A percentile compares a stretch with the other conserved stretches of the same genome.
phyloP scores from a whole-genome alignment of 2,113 vertebrate species.

The Oncorhynchus clarkii region DNA sequence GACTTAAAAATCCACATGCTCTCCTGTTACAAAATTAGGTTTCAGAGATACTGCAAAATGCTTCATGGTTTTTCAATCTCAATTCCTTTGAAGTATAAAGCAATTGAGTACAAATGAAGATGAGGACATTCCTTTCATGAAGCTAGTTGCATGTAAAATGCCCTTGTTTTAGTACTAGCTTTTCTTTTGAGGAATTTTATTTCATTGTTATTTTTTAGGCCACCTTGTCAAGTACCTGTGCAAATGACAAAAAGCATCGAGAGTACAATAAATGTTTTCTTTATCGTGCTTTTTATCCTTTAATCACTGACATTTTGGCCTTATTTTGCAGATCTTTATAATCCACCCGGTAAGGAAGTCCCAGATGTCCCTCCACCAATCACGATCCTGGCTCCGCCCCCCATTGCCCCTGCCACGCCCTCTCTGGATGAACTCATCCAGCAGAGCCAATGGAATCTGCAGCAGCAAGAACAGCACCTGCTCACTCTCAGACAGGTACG shows the following conservation, averaged over 20 bases:
- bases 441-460: slow-evolving; percentile 96
- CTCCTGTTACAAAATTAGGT: background rate
- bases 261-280: background rate
- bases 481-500: slow-evolving; percentile 89
- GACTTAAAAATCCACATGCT: background rate
- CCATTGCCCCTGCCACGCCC: slow-evolving; percentile 65
- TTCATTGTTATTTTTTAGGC: background rate
- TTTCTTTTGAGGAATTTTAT: background rate
- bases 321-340: slow-evolving; percentile 80
- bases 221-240: background rate
- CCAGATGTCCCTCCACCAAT: slow-evolving; percentile 74
- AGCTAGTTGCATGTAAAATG: slow-evolving; percentile 10
- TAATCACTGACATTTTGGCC: background rate
- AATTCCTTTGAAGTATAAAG: background rate
- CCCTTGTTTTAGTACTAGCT: background rate
- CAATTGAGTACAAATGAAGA: background rate
- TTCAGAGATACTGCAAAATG: background rate
- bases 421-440: slow-evolving; percentile 91
- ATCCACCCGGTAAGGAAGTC: slow-evolving; percentile 82
- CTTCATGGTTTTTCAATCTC: background rate
- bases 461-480: slow-evolving; percentile 98
- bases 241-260: background rate
- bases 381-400: slow-evolving; percentile 68
- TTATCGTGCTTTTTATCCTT: background rate
- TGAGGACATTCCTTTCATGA: slow-evolving; percentile 7